Evolutionary conservation across 1,140 invertebrate genomes (phyloP), one percentile per base, ranked within the genome.

Genomic region (Lasioglossum baleicum): DNA sequence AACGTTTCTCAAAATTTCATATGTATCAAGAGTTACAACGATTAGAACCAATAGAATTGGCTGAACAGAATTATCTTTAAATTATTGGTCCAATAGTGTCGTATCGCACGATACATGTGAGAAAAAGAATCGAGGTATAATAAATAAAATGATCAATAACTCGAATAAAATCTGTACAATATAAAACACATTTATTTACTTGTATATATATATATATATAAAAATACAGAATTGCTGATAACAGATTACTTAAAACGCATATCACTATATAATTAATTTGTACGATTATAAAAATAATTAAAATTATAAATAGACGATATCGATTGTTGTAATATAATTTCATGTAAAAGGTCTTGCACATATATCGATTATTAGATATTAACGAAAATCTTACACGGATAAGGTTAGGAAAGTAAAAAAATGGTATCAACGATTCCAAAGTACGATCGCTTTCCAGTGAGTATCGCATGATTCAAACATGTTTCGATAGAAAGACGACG

Each of bases 51-150:
- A n/a, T n/a, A 48, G 56, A 51, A n/a, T 22, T 40, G 56, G 35
- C 80, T 72, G 31, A 40, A 70, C 26, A 70, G 8, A 70, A 75
- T 80, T 81, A 85, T 81, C 68, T 48, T 31, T 6, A 3, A 58
- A 53, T 6, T 66, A 20, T 22, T 63, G 58, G 44, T 42, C 15
- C 31, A 53, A 67, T 44, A 70, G 31, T 48, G 15, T 51, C 17
- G 15, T 44, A 44, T 48, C 3, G 8, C 4, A 71, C 48, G n/a
- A 60, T 64, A 78, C 1, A 6, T 60, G 20, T 61, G 17, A 51
- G 48, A 60, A 22, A 22, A 51, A 48, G 17, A 61, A 42, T 66
- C 0, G 1, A 15, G n/a, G 15, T 73, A 35, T 2, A 10, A 17
- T 15, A 51, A 75, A 35, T 75, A 20, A 42, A 63, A 17, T 35